A percentile compares a stretch with the other conserved stretches of the same genome.
Conservation (phyloP, 2,113 vertebrate genomes). For the Passer domesticus region DNA sequence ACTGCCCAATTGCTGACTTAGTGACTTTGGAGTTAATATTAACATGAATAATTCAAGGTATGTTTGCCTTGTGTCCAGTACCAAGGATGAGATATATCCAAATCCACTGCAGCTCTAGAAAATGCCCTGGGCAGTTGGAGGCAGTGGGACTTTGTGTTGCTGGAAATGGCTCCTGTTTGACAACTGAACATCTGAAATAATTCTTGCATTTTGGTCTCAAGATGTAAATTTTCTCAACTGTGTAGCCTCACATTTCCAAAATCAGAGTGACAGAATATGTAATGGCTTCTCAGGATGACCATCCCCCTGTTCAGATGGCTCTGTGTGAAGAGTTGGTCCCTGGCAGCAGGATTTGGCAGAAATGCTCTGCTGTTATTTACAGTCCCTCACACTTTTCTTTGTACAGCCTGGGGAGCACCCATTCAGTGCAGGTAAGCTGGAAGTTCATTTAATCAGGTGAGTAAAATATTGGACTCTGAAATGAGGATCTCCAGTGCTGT, state of each 20-base stretch:
- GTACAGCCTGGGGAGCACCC: fast-evolving
- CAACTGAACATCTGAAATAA: neutral
- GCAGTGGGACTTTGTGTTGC: neutral
- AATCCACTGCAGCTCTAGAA: neutral
- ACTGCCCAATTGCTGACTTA: neutral
- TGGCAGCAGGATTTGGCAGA: neutral
- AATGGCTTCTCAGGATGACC: neutral
- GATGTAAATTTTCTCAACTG: neutral
- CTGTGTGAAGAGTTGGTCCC: neutral
- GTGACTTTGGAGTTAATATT: neutral
- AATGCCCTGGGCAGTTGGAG: neutral
- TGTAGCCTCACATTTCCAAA: neutral
- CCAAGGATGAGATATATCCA: neutral
- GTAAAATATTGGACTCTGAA: neutral
- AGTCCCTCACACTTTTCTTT: neutral
- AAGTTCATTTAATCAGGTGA: neutral
- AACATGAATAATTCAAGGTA: neutral
- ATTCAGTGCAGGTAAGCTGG: neutral
- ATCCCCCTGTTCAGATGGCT: neutral
- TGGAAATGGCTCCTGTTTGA: neutral
- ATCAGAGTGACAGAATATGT: neutral
- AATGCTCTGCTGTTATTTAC: neutral
- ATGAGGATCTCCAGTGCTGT: fast-evolving
- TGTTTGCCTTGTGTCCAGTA: neutral
- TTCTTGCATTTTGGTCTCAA: neutral